Evolutionary conservation across 2,888 invertebrate genomes (phyloP), one percentile per base, ranked within the genome.

Genomic region (Lathronympha strigana): DNA sequence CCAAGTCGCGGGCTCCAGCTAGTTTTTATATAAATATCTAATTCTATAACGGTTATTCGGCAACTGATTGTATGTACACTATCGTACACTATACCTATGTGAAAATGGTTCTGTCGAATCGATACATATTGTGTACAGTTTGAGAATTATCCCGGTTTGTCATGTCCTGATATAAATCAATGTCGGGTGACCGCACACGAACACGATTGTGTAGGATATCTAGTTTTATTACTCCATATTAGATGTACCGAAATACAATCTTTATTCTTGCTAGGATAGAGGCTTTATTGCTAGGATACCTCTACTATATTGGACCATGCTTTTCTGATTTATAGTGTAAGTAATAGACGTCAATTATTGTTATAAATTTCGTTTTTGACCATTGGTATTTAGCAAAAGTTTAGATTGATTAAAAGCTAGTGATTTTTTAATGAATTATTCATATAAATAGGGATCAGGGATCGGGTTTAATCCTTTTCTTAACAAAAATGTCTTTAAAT

Each of bases 401-500:
- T 13, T 11, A 5, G 19, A 21, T 19, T 51, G 11, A 51, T 31
- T 17, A 33, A 9, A n/a, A n/a, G n/a, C n/a, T n/a, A n/a, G n/a
- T n/a, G n/a, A n/a, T n/a, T n/a, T n/a, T n/a, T n/a, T n/a, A n/a
- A n/a, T n/a, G n/a, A n/a, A n/a, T n/a, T n/a, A n/a, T n/a, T n/a
- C n/a, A n/a, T n/a, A n/a, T n/a, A n/a, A n/a, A n/a, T n/a, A n/a
- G n/a, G n/a, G n/a, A n/a, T n/a, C 13, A 13, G 19, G 19, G 17
- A 19, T 3, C 19, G 28, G 31, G 19, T 55, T 55, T 40, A 69
- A 63, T 28, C 54, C 63, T 61, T 58, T 63, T 61, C 64, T 51
- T 54, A 66, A 66, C 58, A 67, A 70, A 70, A 71, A 68, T 69
- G 66, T 36, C 68, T 73, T 72, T 68, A 51, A 70, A 54, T 70